Conservation (phyloP, 2,888 invertebrate genomes). For the Drosophila monieri region DNA sequence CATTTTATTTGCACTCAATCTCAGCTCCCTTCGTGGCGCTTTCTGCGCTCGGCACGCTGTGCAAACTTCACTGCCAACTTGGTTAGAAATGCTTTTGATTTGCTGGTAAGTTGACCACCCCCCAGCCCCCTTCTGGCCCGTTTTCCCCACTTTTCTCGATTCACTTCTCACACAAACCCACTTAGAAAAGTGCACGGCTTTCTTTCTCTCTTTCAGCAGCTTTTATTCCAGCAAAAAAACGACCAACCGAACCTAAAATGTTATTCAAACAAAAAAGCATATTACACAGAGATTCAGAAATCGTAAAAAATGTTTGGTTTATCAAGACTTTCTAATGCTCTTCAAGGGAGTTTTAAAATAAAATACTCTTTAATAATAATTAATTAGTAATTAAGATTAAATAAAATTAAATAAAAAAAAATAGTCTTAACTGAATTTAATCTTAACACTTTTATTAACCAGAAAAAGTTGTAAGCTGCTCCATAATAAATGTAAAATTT, state of each 20-base stretch:
- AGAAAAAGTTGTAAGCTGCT: too few relatives aligned
- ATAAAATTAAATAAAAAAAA: too few relatives aligned
- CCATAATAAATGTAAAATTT: too few relatives aligned
- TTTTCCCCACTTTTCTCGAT: constrained; percentile 9
- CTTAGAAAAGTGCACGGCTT: constrained; percentile 32
- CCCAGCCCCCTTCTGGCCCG: background rate
- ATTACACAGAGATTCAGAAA: constrained; percentile 3
- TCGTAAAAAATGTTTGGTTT: background rate
- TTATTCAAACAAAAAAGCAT: constrained; percentile 43
- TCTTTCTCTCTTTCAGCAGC: constrained; percentile 29
- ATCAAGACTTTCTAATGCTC: background rate
- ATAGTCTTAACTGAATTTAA: too few relatives aligned
- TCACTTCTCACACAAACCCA: constrained; percentile 32
- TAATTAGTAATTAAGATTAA: too few relatives aligned
- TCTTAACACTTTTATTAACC: too few relatives aligned
- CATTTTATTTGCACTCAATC: constrained; percentile 79
- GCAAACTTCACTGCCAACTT: constrained; percentile 60
- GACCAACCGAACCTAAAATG: constrained; percentile 42
- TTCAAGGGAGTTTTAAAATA: background rate
- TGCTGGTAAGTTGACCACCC: constrained; percentile 47
- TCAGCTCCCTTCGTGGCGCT: constrained; percentile 36
- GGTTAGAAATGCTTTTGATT: constrained; percentile 74
- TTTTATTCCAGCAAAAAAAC: constrained; percentile 18
- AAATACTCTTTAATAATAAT: background rate
- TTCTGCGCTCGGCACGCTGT: constrained; percentile 40